phyloP scores from a whole-genome alignment of 2,888 invertebrate genomes.

The Plusia festucae region DNA sequence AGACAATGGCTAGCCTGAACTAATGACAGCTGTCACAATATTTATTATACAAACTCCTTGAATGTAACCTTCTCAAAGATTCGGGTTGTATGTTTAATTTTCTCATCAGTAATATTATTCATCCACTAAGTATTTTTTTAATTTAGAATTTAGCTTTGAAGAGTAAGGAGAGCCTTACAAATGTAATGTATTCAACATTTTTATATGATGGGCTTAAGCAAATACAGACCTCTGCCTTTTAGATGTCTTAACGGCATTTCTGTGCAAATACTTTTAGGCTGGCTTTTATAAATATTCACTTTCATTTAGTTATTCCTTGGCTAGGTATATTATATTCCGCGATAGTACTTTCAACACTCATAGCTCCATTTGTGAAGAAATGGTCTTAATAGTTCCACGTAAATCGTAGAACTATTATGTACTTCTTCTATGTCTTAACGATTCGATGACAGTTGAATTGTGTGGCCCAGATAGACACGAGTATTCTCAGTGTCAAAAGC shows the following conservation, averaged over 20 bases:
- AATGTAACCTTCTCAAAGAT: neutral
- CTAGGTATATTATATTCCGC: constrained; percentile 15
- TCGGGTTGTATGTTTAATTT: neutral
- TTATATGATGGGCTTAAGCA: constrained; percentile 17
- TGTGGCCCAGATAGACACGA: too few relatives aligned
- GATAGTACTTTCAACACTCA: constrained; percentile 8
- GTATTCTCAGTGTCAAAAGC: too few relatives aligned
- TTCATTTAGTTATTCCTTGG: constrained; percentile 19
- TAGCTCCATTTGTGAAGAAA: constrained; percentile 9
- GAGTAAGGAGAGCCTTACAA: constrained; percentile 13
- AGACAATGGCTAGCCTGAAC: neutral
- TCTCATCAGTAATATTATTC: neutral
- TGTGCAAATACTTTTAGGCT: constrained; percentile 37
- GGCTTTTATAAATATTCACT: constrained; percentile 33
- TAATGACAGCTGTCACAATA: neutral
- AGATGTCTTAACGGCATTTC: constrained; percentile 27
- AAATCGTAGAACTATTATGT: constrained; percentile 7
- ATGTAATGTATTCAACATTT: constrained; percentile 26
- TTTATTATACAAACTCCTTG: neutral
- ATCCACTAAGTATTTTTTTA: neutral
- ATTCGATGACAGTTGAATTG: too few relatives aligned
- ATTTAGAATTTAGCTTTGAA: constrained; percentile 1
- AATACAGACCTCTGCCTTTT: constrained; percentile 29
- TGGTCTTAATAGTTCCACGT: constrained; percentile 27
- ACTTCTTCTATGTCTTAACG: neutral